Base-by-base conservation (phyloP, 2,797 vertebrate genomes). In the Melanotaenia maccullochi region DNA sequence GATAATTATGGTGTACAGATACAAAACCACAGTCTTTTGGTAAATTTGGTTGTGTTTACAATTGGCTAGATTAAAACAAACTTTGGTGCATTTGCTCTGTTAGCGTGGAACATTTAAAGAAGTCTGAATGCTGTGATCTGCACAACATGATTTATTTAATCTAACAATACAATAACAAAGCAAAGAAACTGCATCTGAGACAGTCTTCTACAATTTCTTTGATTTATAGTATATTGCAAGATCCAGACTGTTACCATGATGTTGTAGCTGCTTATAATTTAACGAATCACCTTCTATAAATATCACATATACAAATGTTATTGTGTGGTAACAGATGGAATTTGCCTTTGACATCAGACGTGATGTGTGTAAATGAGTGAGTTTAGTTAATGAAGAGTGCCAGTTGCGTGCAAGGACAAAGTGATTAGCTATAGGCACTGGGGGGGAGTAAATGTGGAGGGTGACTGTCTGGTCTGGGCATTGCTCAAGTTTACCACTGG, bases 391-490 rank as follows among this genome's bases (percentile, higher is more conserved):
- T 71, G 33, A 62, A 42, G 59, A 71, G 49, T 55, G 20, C 24
- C 72, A 42, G 30, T 68, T 78, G 81, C 61, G 61, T 85, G 80
- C 74, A 68, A 70, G 63, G 69, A 85, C 68, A 59, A 71, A 69
- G 76, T 88, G 88, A 90, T 91, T 92, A 91, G 82, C 85, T 76
- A 68, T 56, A 78, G 75, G 75, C 74, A 71, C 24, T 63, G 56
- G 55, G 72, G 44, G 51, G 75, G 60, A n/a, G 71, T n/a, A 67
- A 61, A 72, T 51, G 60, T 75, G 52, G 35, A 68, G 77, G 65
- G 38, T 9, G 55, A 51, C 73, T 90, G 91, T 92, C 88, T 89
- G 85, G 87, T 88, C 87, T 68, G 65, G 82, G 75, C 85, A 73
- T 89, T 83, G 82, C 77, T 77, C 36, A 85, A 89, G 75, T 90